Base-by-base conservation (phyloP, 2,888 invertebrate genomes). In the Zygaena filipendulae region DNA sequence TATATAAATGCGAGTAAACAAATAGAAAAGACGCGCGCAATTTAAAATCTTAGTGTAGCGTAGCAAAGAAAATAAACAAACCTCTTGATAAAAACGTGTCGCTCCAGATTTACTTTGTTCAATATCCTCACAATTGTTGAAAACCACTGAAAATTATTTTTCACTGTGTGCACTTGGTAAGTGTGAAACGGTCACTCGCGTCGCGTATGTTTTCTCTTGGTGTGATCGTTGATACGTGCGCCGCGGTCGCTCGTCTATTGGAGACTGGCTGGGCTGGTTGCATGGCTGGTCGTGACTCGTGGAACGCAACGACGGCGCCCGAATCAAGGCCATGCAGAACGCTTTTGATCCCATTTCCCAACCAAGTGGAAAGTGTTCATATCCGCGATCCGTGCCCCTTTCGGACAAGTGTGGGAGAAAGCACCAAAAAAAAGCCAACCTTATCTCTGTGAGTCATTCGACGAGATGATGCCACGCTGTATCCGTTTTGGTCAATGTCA, bases 351-450 rank as follows among this genome's bases (percentile, higher is more conserved):
- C 67, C 74, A 70, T 70, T 74, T 69, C 62, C 68, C 61, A 16
- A 49, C 54, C 55, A 59, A 16, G 67, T 75, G 71, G 75, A 75
- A 75, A 75, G 75, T 74, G 66, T 60, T 62, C 59, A 62, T 53
- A 75, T 75, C 75, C 75, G 75, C 63, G 69, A 70, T 64, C 59
- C 64, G 69, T 67, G 67, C 68, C 61, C 63, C 62, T 67, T 69
- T 62, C 61, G 61, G 62, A 55, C 74, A 75, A 71, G 74, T 71
- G 72, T 68, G 69, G 68, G 74, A 71, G 75, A 75, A 75, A 75
- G 75, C 74, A 75, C 64, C 68, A 52, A 66, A 74, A 71, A 66
- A 69, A 64, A 52, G 54, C 52, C 64, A 56, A 51, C 52, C 52
- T 70, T 35, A 36, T 33, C 24, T 27, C 30, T 37, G 57, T 67